A percentile compares a stretch with the other conserved stretches of the same genome.
phyloP scores from a whole-genome alignment of 92 coral and sea anemone species.

The Phenganax marumi region DNA sequence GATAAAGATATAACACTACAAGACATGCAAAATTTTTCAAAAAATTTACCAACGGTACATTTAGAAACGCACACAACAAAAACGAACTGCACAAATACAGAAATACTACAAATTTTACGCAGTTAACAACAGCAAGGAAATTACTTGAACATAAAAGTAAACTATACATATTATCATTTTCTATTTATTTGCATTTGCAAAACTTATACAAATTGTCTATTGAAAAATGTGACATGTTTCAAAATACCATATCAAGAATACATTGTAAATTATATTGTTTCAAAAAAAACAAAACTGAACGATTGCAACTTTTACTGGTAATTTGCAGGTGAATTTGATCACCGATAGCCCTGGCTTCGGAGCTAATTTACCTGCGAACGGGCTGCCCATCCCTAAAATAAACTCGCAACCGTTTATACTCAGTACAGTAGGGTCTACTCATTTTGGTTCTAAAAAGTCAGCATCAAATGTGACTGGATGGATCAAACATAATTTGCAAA shows the following conservation, averaged over 20 bases:
- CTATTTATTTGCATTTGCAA: constrained; percentile 20
- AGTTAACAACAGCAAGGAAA: no score
- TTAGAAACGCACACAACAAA: no score
- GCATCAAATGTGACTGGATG: not conserved
- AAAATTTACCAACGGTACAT: no score
- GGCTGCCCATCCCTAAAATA: no score
- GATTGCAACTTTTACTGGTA: not conserved
- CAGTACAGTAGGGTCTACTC: not conserved
- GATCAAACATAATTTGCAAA: not conserved
- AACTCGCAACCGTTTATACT: no score
- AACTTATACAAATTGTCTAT: constrained; percentile 21
- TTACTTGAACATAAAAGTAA: not conserved
- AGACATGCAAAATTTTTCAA: no score
- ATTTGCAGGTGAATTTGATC: no score
- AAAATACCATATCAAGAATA: not conserved
- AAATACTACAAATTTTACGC: no score
- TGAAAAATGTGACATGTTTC: not conserved
- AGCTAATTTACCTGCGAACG: no score
- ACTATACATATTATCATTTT: not conserved
- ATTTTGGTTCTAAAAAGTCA: not conserved
- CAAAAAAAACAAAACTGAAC: not conserved
- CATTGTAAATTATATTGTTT: not conserved
- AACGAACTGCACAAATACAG: no score
- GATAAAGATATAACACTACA: no score
- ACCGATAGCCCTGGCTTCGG: no score